Evolutionary conservation across 2,888 invertebrate genomes (phyloP).

Genomic region (Uloborus plumipes): DNA sequence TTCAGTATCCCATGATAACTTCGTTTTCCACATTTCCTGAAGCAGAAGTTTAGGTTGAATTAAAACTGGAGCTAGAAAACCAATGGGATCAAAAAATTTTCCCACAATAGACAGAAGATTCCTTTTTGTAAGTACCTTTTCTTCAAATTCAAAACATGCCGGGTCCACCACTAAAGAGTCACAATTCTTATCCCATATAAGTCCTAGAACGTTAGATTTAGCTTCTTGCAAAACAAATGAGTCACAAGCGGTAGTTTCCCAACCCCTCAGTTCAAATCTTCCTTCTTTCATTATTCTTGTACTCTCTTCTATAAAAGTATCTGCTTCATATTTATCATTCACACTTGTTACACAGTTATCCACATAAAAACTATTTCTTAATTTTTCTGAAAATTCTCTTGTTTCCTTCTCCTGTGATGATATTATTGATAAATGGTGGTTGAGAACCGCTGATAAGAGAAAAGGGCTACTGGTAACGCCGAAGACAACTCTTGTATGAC

Average conservation of each 20-base stretch:
- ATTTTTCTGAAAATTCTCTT: not conserved
- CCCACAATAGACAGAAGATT: constrained; percentile 1
- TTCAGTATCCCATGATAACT: not conserved
- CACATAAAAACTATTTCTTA: constrained; percentile 3
- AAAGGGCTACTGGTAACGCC: constrained; percentile 1
- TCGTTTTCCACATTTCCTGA: constrained; percentile 1
- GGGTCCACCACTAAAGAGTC: not conserved
- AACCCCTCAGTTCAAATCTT: constrained; percentile 20
- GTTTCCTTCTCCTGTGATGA: not conserved
- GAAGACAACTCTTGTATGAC: constrained; percentile 14
- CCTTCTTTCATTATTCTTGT: constrained; percentile 22
- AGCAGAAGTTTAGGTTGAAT: not conserved
- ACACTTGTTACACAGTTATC: constrained; percentile 14
- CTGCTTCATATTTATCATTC: not conserved
- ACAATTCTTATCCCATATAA: not conserved
- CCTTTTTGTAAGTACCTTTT: constrained; percentile 16
- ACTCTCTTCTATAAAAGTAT: constrained; percentile 18
- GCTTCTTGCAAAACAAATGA: not conserved
- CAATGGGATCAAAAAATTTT: not conserved
- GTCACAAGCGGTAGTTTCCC: constrained; percentile 1
- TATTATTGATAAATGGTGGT: not conserved
- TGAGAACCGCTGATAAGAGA: constrained; percentile 4
- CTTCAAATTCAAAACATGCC: not conserved
- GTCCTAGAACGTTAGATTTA: constrained; percentile 7
- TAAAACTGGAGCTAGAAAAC: not conserved